A percentile compares a stretch with the other conserved stretches of the same genome.
phyloP scores from a whole-genome alignment of 1,140 invertebrate genomes.

The Hyposmocoma kahamanoa region DNA sequence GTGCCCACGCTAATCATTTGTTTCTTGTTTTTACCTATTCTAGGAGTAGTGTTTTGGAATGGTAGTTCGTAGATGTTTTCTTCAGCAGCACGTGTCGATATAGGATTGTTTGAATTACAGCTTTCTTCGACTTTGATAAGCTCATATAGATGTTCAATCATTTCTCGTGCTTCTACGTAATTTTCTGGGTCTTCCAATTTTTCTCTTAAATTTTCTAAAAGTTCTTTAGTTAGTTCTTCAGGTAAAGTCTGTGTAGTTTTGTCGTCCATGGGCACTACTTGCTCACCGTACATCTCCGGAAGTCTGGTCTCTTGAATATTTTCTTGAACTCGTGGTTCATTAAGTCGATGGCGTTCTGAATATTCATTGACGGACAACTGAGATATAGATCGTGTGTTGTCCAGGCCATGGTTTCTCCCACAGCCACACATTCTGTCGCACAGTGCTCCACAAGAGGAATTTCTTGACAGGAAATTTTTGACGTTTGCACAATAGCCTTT shows the following conservation, averaged over 20 bases:
- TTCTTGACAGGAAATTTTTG: conserved; percentile 48
- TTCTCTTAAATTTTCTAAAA: conserved; percentile 79
- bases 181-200: conserved; percentile 82
- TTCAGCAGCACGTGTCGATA: conserved; percentile 52
- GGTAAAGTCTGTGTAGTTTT: conserved; percentile 83
- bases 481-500: conserved; percentile 45
- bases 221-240: conserved; percentile 83
- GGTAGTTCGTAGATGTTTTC: conserved; percentile 80
- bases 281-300: conserved; percentile 39
- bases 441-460: conserved; percentile 40
- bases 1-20: conserved; percentile 76
- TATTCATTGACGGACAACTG: conserved; percentile 78
- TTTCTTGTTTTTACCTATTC: conserved; percentile 55
- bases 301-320: conserved; percentile 63
- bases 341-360: conserved; percentile 74
- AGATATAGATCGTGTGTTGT: conserved; percentile 76
- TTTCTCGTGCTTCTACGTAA: conserved; percentile 82
- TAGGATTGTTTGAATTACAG: conserved; percentile 74
- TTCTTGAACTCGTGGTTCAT: conserved; percentile 62
- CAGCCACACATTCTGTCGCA: conserved; percentile 43
- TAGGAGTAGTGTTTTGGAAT: conserved; percentile 65
- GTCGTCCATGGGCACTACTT: conserved; percentile 75
- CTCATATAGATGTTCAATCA: conserved; percentile 86
- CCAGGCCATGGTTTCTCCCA: conserved; percentile 38
- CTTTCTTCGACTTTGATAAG: conserved; percentile 84